Evolutionary conservation across 30 jellyfish, hydroid and myxozoan genomes (phyloP).

Genomic region (Aurelia sp.): DNA sequence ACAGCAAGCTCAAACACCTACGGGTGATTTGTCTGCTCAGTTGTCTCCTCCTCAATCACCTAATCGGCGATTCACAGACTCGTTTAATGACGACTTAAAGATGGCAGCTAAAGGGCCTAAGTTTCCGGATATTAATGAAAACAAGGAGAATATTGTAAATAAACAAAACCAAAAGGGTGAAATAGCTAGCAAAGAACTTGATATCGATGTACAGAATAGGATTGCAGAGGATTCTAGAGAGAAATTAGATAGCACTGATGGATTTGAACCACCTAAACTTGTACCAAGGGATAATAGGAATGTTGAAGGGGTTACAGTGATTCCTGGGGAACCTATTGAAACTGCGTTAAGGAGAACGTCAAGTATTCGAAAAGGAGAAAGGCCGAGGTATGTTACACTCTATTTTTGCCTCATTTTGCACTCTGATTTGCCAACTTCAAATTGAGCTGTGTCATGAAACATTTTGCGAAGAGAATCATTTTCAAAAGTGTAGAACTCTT

Average conservation of each 20-base stretch:
- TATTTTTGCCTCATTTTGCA: too few relatives aligned
- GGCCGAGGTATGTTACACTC: conserved; percentile 57
- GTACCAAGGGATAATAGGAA: conserved; percentile 15
- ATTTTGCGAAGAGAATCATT: too few relatives aligned
- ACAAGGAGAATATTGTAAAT: conserved; percentile 4
- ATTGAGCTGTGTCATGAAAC: too few relatives aligned
- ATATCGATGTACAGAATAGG: conserved; percentile 11
- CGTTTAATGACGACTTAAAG: conserved; percentile 5
- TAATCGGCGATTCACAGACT: conserved; percentile 27
- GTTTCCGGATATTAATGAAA: conserved; percentile 8
- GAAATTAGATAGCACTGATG: conserved; percentile 18
- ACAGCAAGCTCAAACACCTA: conserved; percentile 52
- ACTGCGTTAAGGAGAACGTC: conserved; percentile 46
- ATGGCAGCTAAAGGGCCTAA: background rate
- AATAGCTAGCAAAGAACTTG: background rate
- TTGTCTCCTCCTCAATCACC: conserved; percentile 71
- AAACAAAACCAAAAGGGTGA: conserved; percentile 10
- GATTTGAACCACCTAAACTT: conserved; percentile 57
- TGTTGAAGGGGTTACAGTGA: background rate
- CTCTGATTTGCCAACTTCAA: too few relatives aligned
- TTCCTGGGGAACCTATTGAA: background rate
- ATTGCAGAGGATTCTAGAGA: background rate
- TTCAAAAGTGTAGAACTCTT: too few relatives aligned
- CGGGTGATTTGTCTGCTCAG: conserved; percentile 10
- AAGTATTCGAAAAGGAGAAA: conserved; percentile 54